Evolutionary conservation across 1,140 invertebrate genomes (phyloP), one percentile per base, ranked within the genome.

Genomic region (Triops longicaudatus): DNA sequence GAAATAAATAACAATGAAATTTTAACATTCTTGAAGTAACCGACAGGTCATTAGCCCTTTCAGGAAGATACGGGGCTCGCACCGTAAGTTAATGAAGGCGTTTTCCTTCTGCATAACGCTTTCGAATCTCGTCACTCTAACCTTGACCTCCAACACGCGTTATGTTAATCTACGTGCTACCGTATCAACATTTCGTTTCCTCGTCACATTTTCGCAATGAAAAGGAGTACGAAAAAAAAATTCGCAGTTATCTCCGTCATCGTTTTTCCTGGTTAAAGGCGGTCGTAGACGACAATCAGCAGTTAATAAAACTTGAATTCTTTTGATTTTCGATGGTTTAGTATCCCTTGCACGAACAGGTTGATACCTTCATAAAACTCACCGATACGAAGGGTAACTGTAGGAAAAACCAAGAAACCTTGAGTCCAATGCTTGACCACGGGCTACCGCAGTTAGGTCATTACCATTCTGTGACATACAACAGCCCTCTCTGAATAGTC

Each of bases 1-100:
- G 31, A 37, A 4, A 37, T 7, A 37, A n/a, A n/a, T n/a, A n/a
- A n/a, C n/a, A n/a, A n/a, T n/a, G n/a, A n/a, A n/a, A n/a, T n/a
- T n/a, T n/a, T n/a, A n/a, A n/a, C n/a, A n/a, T n/a, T n/a, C n/a
- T n/a, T n/a, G n/a, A n/a, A n/a, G n/a, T n/a, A n/a, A n/a, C n/a
- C 14, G 14, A 22, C 50, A 63, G 50, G 50, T 63, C 50, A 17
- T 63, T 63, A 63, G 50, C 50, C 50, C n/a, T 63, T 63, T 17
- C 50, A 63, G 50, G 22, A 63, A 63, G 50, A 14, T 63, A 63
- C 17, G 22, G 22, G 50, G n/a, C 50, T 17, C 50, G 22, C 9
- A 63, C 50, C 50, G 50, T 63, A 63, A n/a, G 50, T 63, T 63
- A 63, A 63, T 22, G 50, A 63, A 63, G 50, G 50, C 50, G 50